Conservation (phyloP, 1,140 invertebrate species). For the Cephus cinctus region DNA sequence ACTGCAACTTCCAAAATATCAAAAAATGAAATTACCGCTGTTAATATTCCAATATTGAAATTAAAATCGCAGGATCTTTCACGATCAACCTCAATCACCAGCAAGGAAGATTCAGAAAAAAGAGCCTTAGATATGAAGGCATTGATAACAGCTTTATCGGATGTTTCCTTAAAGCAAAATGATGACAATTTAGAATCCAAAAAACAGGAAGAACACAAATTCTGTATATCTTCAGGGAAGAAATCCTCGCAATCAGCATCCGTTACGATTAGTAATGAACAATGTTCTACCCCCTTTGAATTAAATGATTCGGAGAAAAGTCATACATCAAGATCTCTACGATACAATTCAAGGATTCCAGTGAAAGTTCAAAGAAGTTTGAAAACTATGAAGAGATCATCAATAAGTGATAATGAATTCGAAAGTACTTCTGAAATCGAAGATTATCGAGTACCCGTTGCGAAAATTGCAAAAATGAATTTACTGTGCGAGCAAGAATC, state of each 20-base stretch:
- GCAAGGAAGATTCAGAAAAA: slow-evolving; percentile 3
- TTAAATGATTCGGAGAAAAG: not conserved
- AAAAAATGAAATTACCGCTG: not conserved
- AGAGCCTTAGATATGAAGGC: slow-evolving; percentile 16
- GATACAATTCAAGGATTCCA: too few species aligned
- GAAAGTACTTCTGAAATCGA: too few species aligned
- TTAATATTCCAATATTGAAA: slow-evolving; percentile 20
- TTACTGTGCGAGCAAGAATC: too few species aligned
- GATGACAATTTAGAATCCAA: too few species aligned
- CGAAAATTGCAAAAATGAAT: too few species aligned
- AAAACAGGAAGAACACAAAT: not conserved
- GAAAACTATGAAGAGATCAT: too few species aligned
- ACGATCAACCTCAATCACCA: slow-evolving; percentile 15
- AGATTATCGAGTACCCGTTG: too few species aligned
- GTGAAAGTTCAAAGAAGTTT: too few species aligned
- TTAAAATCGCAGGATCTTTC: slow-evolving; percentile 25
- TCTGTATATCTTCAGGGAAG: not conserved
- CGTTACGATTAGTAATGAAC: slow-evolving; percentile 2
- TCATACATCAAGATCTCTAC: too few species aligned
- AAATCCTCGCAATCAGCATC: slow-evolving; percentile 5
- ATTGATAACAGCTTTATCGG: slow-evolving; percentile 24
- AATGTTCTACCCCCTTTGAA: slow-evolving; percentile 2
- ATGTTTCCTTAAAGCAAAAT: slow-evolving; percentile 11
- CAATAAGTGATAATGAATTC: too few species aligned
- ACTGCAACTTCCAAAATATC: too few species aligned